Base-by-base conservation (phyloP, 2,113 vertebrate genomes). In the Isurus oxyrinchus region DNA sequence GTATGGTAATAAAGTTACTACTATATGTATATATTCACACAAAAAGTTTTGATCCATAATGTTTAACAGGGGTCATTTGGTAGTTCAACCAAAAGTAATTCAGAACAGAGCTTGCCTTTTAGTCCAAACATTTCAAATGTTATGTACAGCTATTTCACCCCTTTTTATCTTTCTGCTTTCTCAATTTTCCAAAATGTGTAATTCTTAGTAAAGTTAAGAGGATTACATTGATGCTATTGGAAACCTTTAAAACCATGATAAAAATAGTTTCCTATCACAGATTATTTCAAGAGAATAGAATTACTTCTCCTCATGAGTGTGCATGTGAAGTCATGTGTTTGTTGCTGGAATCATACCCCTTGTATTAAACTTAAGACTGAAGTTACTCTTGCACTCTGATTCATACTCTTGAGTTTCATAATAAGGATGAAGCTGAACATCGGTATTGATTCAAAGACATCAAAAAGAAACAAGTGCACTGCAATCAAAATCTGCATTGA, bases 351-450 rank as follows among this genome's bases (percentile, higher is more conserved):
- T 55, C 66, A 95, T 95, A 49, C 66, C 16, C 44, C 27, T 55
- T 55, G 66, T 40, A 3, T 95, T 72, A 90, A 97, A 97, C 97
- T 97, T 96, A 96, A 96, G 97, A 97, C 97, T 97, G 98, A 98
- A 96, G 97, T 96, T 96, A 96, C 91, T 96, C 97, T 97, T 76
- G 40, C 97, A 96, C 97, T 97, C 97, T 96, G 97, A 96, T 96
- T 97, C 97, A 96, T 10, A 96, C 97, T 97, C 97, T 97, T 96
- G 96, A 97, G 97, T 96, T 96, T 72, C 49, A 95, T 97, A 97
- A 98, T 98, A 97, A 98, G 98, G 98, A 98, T 97, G 97, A 97
- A 97, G 96, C 97, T 97, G 97, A 97, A 97, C 98, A 97, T 98
- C 98, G 97, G 98, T 2, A 96, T 97, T 96, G 97, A 98, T 98